Percentiles rank a stretch among this genome's conserved stretches.
These are phyloP conservation scores for Catostylus mosaicus DNA, from an alignment of 30 jellyfish, hydroid and myxozoan species.

Conservation along the genomic window DNA sequence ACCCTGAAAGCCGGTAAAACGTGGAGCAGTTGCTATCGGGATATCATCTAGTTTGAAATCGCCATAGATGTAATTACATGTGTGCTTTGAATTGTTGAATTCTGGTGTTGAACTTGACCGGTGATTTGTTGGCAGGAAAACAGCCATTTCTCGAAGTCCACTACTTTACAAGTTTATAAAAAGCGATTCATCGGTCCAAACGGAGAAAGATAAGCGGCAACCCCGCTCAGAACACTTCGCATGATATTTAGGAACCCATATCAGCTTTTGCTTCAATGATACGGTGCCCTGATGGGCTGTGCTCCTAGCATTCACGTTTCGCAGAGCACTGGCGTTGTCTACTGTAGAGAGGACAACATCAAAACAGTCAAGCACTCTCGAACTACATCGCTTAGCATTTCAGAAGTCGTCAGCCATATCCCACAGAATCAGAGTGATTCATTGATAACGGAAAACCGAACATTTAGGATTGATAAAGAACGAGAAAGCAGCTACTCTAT, in stretches of 20 bases:
- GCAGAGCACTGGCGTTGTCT: slow-evolving; percentile 96
- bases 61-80: neutral
- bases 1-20: slow-evolving; percentile 22
- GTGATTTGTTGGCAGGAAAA: slow-evolving; percentile 23
- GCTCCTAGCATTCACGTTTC: slow-evolving; percentile 99
- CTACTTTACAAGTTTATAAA: neutral
- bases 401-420: slow-evolving; percentile 93
- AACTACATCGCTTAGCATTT: slow-evolving; percentile 84
- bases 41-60: slow-evolving; percentile 18
- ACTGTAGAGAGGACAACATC: slow-evolving; percentile 89
- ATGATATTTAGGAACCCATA: slow-evolving; percentile 27
- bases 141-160: slow-evolving; percentile 41
- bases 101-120: slow-evolving; percentile 39
- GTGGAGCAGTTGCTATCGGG: neutral
- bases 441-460: slow-evolving; percentile 56
- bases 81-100: slow-evolving; percentile 7
- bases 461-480: slow-evolving; percentile 70
- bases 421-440: slow-evolving; percentile 82
- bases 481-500: slow-evolving; percentile 70
- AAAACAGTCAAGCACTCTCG: slow-evolving; percentile 71
- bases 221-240: slow-evolving; percentile 26
- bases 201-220: neutral
- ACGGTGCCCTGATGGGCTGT: slow-evolving; percentile 98
- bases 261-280: slow-evolving; percentile 17
- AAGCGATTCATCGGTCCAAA: neutral